Percentiles rank a stretch among this genome's conserved stretches.
These are phyloP conservation scores for Blennius ocellaris DNA, from an alignment of 2,113 vertebrate genomes.

Conservation along the genomic window DNA sequence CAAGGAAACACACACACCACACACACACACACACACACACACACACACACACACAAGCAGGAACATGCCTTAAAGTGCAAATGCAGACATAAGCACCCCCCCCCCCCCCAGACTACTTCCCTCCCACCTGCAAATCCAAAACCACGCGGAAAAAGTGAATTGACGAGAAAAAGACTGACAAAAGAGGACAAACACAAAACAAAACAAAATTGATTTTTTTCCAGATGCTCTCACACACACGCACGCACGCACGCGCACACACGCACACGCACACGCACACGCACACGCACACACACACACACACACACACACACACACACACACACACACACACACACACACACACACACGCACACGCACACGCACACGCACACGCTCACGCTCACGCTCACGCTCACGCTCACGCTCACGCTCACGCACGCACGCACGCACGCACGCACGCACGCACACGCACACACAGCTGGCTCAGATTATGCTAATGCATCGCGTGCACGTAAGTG, in stretches of 20 bases:
- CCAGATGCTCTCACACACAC: not conserved
- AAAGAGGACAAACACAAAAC: not conserved
- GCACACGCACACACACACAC: too few relatives aligned
- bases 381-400: too few relatives aligned
- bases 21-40: not conserved
- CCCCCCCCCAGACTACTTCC: conserved; percentile 1
- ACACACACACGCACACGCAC: too few relatives aligned
- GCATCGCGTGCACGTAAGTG: not conserved
- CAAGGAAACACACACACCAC: not conserved
- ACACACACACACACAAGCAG: not conserved
- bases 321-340: too few relatives aligned
- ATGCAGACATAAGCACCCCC: conserved; percentile 3
- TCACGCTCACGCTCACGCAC: too few relatives aligned
- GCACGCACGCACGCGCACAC: too few relatives aligned
- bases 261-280: too few relatives aligned
- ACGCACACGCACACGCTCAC: too few relatives aligned
- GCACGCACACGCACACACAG: too few relatives aligned
- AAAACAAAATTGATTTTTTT: not conserved
- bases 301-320: too few relatives aligned
- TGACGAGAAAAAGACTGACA: conserved; percentile 11
- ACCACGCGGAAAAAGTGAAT: not conserved
- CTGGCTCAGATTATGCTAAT: not conserved
- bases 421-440: too few relatives aligned
- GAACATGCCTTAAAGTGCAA: conserved; percentile 1
- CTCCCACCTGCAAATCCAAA: not conserved